Conservation (phyloP, 2,797 vertebrate species). For the Adrianichthys oophorus region DNA sequence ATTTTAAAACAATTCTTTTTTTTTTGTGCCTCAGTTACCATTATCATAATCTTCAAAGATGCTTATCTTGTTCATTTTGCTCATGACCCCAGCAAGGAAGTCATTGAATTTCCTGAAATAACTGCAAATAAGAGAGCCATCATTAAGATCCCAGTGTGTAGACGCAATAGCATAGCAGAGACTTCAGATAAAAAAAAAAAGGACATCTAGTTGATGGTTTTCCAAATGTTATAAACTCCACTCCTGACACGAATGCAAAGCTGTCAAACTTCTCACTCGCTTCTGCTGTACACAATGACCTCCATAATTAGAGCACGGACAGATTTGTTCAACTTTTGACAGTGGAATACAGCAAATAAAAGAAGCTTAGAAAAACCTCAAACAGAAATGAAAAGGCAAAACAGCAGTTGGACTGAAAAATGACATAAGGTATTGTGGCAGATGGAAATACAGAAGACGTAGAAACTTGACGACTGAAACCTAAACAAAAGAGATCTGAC, state of each 20-base stretch:
- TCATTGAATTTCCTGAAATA: conserved; percentile 79
- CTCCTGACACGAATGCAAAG: conserved; percentile 72
- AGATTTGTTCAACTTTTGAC: conserved; percentile 50
- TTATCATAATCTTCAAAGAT: conserved; percentile 86
- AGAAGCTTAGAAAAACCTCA: not conserved
- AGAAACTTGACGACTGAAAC: no score
- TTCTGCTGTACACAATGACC: conserved; percentile 55
- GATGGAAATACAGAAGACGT: no score
- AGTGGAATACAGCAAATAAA: conserved; percentile 21
- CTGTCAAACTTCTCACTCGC: conserved; percentile 52
- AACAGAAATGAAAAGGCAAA: no score
- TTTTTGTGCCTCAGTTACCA: conserved; percentile 70
- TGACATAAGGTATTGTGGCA: no score
- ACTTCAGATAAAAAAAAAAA: conserved; percentile 61
- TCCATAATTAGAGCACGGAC: conserved; percentile 58
- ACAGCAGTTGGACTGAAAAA: no score
- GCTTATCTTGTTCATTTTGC: conserved; percentile 84
- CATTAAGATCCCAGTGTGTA: conserved; percentile 71
- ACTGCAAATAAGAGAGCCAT: conserved; percentile 80
- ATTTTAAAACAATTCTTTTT: conserved; percentile 79
- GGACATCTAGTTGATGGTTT: conserved; percentile 72
- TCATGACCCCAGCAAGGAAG: conserved; percentile 79
- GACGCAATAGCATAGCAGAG: conserved; percentile 67
- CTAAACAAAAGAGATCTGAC: no score
- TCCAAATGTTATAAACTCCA: conserved; percentile 74